Base-by-base conservation (phyloP, 2,113 vertebrate genomes). In the Amia ocellicauda region DNA sequence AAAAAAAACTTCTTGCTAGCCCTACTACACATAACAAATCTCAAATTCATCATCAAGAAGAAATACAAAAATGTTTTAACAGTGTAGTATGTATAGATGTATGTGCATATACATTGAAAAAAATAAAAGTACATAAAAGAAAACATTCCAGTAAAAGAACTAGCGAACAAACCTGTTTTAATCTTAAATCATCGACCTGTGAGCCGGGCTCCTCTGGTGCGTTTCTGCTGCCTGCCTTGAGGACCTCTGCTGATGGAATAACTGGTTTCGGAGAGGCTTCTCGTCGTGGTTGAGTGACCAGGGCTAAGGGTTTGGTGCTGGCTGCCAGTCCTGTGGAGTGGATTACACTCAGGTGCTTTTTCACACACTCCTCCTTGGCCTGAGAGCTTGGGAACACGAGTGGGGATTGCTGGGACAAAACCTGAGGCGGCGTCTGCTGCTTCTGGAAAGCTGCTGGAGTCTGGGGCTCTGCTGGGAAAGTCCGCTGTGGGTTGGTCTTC, bases 301-400 rank as follows among this genome's bases (percentile, higher is more conserved):
- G 90, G 67, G 94, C 89, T 73, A 88, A 77, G 73, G 92, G 87
- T 78, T 90, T 93, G 81, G 84, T 81, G 79, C 79, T 86, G 73
- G 89, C 81, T 69, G 89, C 85, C 82, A 90, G 78, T 79, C 92
- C 92, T 16, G 91, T 94, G 79, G 93, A 85, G 85, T 97, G 94
- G 81, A 97, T 95, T 67, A 97, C 93, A 79, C 95, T 96, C 71
- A 89, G 89, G 73, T 96, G 93, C 89, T 92, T 91, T 88, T 94
- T 93, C 85, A 88, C 81, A 83, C 88, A 84, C 69, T 91, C 92
- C 81, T 91, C 90, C 85, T 88, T 85, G 74, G 88, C 74, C 82
- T 88, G 87, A 86, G 89, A 85, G 85, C 85, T 93, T 88, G 88
- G 88, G 85, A 92, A 91, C 86, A 93, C 81, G 76, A 88, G 87